Percentiles rank a stretch among this genome's conserved stretches.
phyloP scores from a whole-genome alignment of 2,113 vertebrate species.

The Clarias batrachus region DNA sequence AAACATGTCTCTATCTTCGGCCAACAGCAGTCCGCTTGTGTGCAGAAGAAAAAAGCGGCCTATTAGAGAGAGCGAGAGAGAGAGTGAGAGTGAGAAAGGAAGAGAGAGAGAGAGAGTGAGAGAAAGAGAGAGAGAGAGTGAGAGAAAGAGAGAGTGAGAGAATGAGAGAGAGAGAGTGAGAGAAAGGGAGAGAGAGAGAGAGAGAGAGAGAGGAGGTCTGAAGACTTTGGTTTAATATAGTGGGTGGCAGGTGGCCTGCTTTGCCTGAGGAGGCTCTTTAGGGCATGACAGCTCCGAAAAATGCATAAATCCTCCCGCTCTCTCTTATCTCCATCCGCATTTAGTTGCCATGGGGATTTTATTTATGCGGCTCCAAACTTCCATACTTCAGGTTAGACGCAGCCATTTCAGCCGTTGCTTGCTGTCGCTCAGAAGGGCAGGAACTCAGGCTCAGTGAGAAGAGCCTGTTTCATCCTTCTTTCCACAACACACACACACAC shows the following conservation, averaged over 20 bases:
- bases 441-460: slow-evolving; percentile 3
- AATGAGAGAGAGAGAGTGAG: neutral
- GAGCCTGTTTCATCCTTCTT: slow-evolving; percentile 14
- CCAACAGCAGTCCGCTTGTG: slow-evolving; percentile 9
- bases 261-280: slow-evolving; percentile 87
- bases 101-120: slow-evolving; percentile 38
- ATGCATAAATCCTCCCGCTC: slow-evolving; percentile 79
- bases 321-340: slow-evolving; percentile 84
- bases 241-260: slow-evolving; percentile 86
- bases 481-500: neutral
- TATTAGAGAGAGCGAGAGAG: neutral
- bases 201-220: slow-evolving; percentile 70
- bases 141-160: neutral
- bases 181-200: slow-evolving; percentile 7
- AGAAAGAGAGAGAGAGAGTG: slow-evolving; percentile 43
- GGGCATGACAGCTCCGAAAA: slow-evolving; percentile 86
- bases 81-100: neutral
- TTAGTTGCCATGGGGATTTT: slow-evolving; percentile 89
- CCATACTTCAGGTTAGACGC: slow-evolving; percentile 80
- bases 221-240: slow-evolving; percentile 83
- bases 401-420: slow-evolving; percentile 81
- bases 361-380: slow-evolving; percentile 82
- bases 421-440: slow-evolving; percentile 66
- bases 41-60: slow-evolving; percentile 19
- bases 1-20: slow-evolving; percentile 20